These are phyloP conservation scores for Mycteria americana DNA, from an alignment of 2,797 vertebrate species.

Conservation along the genomic window DNA sequence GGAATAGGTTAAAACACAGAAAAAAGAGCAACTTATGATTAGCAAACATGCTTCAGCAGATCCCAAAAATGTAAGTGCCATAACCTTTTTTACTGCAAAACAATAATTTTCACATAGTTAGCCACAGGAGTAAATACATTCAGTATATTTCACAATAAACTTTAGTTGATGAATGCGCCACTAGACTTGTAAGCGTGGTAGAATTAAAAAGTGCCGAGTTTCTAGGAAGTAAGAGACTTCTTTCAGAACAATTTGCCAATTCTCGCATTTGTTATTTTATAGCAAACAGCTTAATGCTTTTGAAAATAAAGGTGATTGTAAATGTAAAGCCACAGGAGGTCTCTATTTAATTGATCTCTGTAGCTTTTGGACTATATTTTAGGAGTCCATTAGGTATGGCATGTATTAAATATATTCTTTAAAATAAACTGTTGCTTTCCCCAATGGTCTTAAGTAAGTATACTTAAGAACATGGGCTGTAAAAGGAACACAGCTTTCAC, in stretches of 20 bases:
- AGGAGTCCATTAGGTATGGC: neutral
- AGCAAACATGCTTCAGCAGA: constrained; percentile 34
- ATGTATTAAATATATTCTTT: neutral
- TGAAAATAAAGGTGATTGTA: constrained; percentile 1
- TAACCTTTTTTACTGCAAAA: constrained; percentile 44
- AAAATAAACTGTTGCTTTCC: neutral
- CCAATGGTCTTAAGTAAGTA: neutral
- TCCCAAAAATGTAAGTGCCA: neutral
- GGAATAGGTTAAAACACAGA: neutral
- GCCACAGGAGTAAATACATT: constrained; percentile 31
- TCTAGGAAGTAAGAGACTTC: neutral
- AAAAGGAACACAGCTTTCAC: neutral
- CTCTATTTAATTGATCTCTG: neutral
- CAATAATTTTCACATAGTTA: constrained; percentile 34
- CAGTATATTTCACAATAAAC: constrained; percentile 30
- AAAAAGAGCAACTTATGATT: neutral
- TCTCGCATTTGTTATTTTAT: neutral
- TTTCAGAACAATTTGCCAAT: neutral
- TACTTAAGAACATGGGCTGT: neutral
- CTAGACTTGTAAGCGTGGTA: neutral
- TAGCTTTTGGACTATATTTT: neutral
- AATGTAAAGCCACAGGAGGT: neutral
- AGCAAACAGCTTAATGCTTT: neutral
- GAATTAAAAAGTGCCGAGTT: neutral
- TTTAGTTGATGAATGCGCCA: neutral